A percentile compares a stretch with the other conserved stretches of the same genome.
Evolutionary conservation across 2,797 vertebrate genomes (phyloP).

Genomic region (Acanthiza pusilla): DNA sequence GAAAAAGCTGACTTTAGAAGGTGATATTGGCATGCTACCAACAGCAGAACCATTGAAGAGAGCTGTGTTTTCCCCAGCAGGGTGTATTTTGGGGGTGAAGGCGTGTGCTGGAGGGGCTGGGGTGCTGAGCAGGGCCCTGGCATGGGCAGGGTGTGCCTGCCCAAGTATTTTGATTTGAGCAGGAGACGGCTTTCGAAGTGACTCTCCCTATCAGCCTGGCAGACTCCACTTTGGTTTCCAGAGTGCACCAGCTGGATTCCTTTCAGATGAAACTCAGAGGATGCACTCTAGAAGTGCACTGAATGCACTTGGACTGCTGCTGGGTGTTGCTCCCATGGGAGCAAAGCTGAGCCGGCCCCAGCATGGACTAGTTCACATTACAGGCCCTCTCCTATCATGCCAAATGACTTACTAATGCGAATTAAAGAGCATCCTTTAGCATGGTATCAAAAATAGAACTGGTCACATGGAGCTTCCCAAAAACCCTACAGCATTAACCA

Average conservation of each 20-base stretch:
- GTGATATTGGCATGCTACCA: rapidly evolving
- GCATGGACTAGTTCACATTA: background rate
- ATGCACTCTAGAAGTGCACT: background rate
- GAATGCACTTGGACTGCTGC: background rate
- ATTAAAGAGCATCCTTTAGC: background rate
- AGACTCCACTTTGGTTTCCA: background rate
- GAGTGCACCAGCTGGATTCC: background rate
- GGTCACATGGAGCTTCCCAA: background rate
- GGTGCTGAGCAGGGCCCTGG: background rate
- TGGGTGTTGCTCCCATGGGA: rapidly evolving
- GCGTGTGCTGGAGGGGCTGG: background rate
- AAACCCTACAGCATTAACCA: background rate
- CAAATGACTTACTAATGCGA: background rate
- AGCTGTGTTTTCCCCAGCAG: background rate
- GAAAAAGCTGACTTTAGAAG: background rate
- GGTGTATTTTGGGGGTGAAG: background rate
- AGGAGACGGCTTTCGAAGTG: background rate
- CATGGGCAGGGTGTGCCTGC: background rate
- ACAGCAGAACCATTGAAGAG: background rate
- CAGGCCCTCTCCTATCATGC: background rate
- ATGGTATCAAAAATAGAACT: background rate
- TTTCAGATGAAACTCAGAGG: background rate
- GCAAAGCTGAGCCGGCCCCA: background rate
- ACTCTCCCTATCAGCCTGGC: background rate
- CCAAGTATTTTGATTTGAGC: background rate